Conservation (phyloP, 2,888 invertebrate species). For the Odontocolon sp. region DNA sequence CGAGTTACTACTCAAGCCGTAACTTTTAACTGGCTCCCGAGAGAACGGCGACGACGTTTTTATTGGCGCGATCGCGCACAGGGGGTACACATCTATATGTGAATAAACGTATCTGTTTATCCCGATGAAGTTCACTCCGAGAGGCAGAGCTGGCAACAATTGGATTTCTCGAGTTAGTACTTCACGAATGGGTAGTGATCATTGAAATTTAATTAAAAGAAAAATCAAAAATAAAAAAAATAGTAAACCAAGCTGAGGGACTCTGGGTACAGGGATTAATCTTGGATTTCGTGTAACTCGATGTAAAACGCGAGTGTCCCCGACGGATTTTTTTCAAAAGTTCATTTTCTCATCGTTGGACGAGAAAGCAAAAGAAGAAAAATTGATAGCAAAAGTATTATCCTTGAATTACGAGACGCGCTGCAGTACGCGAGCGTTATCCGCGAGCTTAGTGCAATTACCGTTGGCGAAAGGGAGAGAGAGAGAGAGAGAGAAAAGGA, state of each 20-base stretch:
- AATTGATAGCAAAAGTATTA: conserved; percentile 36
- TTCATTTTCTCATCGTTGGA: conserved; percentile 6
- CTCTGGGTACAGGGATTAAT: too few species aligned
- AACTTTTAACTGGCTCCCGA: conserved; percentile 34
- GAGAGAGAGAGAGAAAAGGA: too few species aligned
- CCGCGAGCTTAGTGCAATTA: conserved; percentile 43
- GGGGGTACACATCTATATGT: background rate
- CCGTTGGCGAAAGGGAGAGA: conserved; percentile 20
- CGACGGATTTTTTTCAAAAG: too few species aligned
- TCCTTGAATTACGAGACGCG: conserved; percentile 38
- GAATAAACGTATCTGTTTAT: conserved; percentile 28
- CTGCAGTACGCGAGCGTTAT: conserved; percentile 23
- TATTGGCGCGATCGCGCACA: conserved; percentile 4
- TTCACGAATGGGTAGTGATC: too few species aligned
- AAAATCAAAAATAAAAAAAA: too few species aligned
- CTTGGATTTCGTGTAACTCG: too few species aligned
- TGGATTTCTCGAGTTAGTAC: too few species aligned
- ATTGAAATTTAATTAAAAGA: too few species aligned
- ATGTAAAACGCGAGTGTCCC: too few species aligned
- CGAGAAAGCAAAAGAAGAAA: background rate
- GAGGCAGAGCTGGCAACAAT: too few species aligned
- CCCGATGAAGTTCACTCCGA: background rate
- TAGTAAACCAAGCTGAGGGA: too few species aligned
- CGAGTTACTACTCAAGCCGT: conserved; percentile 24
- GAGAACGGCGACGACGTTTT: conserved; percentile 25